Conservation (phyloP, 1,140 invertebrate species). For the Drosophila pruinosa region DNA sequence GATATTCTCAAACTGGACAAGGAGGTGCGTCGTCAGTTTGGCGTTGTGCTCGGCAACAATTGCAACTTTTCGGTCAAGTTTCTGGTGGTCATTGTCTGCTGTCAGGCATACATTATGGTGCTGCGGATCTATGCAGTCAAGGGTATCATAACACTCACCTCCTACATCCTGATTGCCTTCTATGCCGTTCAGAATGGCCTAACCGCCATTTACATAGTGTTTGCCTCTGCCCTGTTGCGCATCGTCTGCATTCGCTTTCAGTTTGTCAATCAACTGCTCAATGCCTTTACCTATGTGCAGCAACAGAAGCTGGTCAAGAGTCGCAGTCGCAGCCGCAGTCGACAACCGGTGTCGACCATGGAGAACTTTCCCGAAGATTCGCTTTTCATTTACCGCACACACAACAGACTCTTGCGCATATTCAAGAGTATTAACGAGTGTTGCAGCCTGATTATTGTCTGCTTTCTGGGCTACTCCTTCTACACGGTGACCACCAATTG, state of each 20-base stretch:
- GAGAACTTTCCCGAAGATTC: conserved; percentile 71
- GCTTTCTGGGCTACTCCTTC: conserved; percentile 77
- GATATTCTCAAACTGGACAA: conserved; percentile 73
- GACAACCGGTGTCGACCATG: conserved; percentile 40
- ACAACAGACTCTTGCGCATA: conserved; percentile 73
- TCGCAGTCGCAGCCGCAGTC: not conserved
- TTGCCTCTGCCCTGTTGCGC: conserved; percentile 60
- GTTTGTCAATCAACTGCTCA: conserved; percentile 65
- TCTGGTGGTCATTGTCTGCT: conserved; percentile 58
- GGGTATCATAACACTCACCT: conserved; percentile 49
- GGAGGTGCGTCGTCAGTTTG: conserved; percentile 58
- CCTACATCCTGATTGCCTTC: conserved; percentile 68
- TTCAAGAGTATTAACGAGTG: conserved; percentile 75
- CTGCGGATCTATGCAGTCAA: conserved; percentile 48
- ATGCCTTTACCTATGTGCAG: conserved; percentile 62
- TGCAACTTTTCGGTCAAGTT: conserved; percentile 70
- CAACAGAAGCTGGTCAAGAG: conserved; percentile 32
- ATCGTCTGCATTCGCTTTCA: conserved; percentile 68
- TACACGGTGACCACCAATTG: conserved; percentile 81
- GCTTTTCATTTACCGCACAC: conserved; percentile 74
- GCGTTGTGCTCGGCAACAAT: conserved; percentile 49
- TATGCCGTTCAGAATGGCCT: conserved; percentile 72
- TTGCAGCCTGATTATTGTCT: conserved; percentile 75
- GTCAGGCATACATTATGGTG: conserved; percentile 68
- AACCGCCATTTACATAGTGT: conserved; percentile 72